phyloP scores from a whole-genome alignment of 2,797 vertebrate genomes.

The Pseudochaenichthys georgianus region DNA sequence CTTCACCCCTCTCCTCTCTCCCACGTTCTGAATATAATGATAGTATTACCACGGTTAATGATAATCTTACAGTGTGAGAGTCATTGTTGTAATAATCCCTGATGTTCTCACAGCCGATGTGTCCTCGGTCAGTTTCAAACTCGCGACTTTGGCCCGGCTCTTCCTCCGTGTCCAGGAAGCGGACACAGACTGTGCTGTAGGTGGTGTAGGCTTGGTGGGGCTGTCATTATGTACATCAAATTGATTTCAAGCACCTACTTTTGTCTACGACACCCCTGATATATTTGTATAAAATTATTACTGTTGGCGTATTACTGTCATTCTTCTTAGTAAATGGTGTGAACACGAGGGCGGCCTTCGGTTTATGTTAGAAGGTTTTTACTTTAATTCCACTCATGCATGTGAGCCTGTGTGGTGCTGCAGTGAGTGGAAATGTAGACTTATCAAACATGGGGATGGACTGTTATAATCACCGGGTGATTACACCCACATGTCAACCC shows the following conservation, averaged over 20 bases:
- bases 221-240: slow-evolving; percentile 68
- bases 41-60: slow-evolving; percentile 81
- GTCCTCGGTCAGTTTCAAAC: slow-evolving; percentile 57
- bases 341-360: slow-evolving; percentile 52
- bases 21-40: slow-evolving; percentile 69
- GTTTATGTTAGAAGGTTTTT: slow-evolving; percentile 52
- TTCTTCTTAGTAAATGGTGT: slow-evolving; percentile 57
- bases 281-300: slow-evolving; percentile 79
- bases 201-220: slow-evolving; percentile 45
- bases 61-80: slow-evolving; percentile 73
- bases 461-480: slow-evolving; percentile 72
- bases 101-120: slow-evolving; percentile 61
- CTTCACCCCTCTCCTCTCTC: slow-evolving; percentile 46
- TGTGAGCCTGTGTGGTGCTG: slow-evolving; percentile 57
- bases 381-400: slow-evolving; percentile 58
- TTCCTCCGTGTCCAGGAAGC: slow-evolving; percentile 43
- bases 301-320: slow-evolving; percentile 71
- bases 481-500: slow-evolving; percentile 53
- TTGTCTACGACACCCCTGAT: slow-evolving; percentile 56
- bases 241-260: slow-evolving; percentile 69
- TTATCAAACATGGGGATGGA: slow-evolving; percentile 66
- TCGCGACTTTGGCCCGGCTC: slow-evolving; percentile 42
- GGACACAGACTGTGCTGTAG: slow-evolving; percentile 59
- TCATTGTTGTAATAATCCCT: slow-evolving; percentile 70
- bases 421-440: slow-evolving; percentile 56